Evolutionary conservation across 2,888 invertebrate genomes (phyloP).

Genomic region (Ptilodon capucinus): DNA sequence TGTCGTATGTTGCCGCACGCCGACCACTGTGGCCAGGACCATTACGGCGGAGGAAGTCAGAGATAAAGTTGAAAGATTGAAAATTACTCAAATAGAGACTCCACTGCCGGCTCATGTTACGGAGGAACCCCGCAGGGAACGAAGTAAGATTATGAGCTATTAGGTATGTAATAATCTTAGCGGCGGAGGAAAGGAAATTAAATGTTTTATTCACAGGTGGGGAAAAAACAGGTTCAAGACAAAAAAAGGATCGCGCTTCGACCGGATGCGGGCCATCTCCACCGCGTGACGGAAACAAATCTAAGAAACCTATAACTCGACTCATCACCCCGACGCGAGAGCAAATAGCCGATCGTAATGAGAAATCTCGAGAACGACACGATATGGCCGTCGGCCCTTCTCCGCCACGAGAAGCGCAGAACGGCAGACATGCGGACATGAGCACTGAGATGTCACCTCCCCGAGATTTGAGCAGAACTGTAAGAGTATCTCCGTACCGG

Average conservation of each 20-base stretch:
- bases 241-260: constrained; percentile 62
- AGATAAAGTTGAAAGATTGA: constrained; percentile 34
- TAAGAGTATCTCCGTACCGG: constrained; percentile 43
- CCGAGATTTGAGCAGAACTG: constrained; percentile 30
- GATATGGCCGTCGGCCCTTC: constrained; percentile 73
- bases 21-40: constrained; percentile 65
- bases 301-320: constrained; percentile 42
- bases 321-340: constrained; percentile 76
- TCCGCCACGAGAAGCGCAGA: constrained; percentile 58
- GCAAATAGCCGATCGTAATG: constrained; percentile 29
- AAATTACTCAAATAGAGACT: constrained; percentile 25
- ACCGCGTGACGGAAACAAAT: constrained; percentile 65
- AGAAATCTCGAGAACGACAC: constrained; percentile 41
- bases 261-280: constrained; percentile 86
- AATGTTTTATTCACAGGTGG: constrained; percentile 34
- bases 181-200: too few species aligned
- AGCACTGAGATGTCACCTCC: constrained; percentile 36
- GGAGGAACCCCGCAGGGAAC: constrained; percentile 60
- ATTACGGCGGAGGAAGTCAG: constrained; percentile 29
- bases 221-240: constrained; percentile 48
- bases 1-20: constrained; percentile 93
- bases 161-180: neutral
- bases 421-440: constrained; percentile 17
- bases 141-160: constrained; percentile 79
- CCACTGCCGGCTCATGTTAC: constrained; percentile 12